These are phyloP conservation scores for Agelastica alni DNA, from an alignment of 2,888 invertebrate genomes.

Conservation along the genomic window DNA sequence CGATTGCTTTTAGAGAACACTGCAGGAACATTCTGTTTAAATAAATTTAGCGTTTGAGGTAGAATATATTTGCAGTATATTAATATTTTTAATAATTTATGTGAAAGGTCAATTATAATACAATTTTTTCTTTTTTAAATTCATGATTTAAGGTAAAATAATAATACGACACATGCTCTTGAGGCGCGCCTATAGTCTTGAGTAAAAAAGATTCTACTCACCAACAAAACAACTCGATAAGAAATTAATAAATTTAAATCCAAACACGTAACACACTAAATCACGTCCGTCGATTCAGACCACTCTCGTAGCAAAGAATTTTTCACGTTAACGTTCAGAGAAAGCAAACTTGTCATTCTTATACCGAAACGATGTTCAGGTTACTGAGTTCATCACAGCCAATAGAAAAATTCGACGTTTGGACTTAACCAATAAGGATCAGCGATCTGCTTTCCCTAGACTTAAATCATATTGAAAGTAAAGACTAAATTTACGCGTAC, in stretches of 20 bases:
- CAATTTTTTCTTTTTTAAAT: too few species aligned
- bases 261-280: constrained; percentile 18
- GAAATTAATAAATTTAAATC: constrained; percentile 10
- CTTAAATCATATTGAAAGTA: constrained; percentile 6
- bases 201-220: constrained; percentile 10
- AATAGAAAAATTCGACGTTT: constrained; percentile 28
- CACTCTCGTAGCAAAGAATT: constrained; percentile 19
- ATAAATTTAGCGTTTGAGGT: too few species aligned
- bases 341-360: constrained; percentile 35
- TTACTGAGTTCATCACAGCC: constrained; percentile 34
- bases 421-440: constrained; percentile 33
- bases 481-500: too few species aligned
- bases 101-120: too few species aligned
- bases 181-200: too few species aligned
- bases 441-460: constrained; percentile 6
- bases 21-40: too few species aligned
- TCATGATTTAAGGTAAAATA: too few species aligned
- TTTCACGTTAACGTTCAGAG: constrained; percentile 29
- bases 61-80: too few species aligned
- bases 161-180: too few species aligned
- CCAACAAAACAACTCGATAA: constrained; percentile 8
- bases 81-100: too few species aligned
- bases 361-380: constrained; percentile 41
- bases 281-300: neutral
- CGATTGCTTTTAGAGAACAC: too few species aligned